These are phyloP conservation scores for Pagetopsis macropterus DNA, from an alignment of 2,797 vertebrate species.

Conservation along the genomic window DNA sequence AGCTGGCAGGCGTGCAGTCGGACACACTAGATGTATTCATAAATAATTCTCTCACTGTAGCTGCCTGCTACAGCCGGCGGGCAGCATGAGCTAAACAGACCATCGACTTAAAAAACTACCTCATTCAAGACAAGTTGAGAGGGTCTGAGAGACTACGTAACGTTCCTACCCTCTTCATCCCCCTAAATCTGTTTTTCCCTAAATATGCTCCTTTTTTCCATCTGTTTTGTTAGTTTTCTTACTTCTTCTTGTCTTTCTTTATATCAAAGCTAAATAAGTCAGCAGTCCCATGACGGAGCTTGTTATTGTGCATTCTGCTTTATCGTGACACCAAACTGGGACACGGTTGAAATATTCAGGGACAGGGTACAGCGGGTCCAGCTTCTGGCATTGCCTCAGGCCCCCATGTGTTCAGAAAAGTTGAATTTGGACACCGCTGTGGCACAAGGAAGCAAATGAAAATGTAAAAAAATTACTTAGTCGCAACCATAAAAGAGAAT, in stretches of 20 bases:
- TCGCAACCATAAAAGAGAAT: conserved; percentile 8
- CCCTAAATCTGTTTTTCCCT: conserved; percentile 21
- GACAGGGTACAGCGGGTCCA: conserved; percentile 19
- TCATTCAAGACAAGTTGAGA: conserved; percentile 35
- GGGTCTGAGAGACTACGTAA: neutral
- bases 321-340: conserved; percentile 36
- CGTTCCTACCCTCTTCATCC: neutral
- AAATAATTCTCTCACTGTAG: conserved; percentile 65
- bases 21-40: conserved; percentile 63
- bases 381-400: conserved; percentile 31
- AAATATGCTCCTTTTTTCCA: neutral
- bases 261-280: conserved; percentile 25
- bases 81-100: conserved; percentile 46
- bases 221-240: conserved; percentile 1
- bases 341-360: conserved; percentile 53
- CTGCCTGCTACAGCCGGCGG: conserved; percentile 47
- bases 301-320: conserved; percentile 33
- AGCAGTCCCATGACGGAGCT: conserved; percentile 3
- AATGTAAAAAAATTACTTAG: neutral
- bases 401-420: conserved; percentile 15
- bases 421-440: conserved; percentile 9
- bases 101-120: conserved; percentile 41
- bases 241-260: conserved; percentile 2
- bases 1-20: conserved; percentile 35
- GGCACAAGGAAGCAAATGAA: conserved; percentile 6